Base-by-base conservation (phyloP, 2,113 vertebrate species). In the Lates calcarifer region DNA sequence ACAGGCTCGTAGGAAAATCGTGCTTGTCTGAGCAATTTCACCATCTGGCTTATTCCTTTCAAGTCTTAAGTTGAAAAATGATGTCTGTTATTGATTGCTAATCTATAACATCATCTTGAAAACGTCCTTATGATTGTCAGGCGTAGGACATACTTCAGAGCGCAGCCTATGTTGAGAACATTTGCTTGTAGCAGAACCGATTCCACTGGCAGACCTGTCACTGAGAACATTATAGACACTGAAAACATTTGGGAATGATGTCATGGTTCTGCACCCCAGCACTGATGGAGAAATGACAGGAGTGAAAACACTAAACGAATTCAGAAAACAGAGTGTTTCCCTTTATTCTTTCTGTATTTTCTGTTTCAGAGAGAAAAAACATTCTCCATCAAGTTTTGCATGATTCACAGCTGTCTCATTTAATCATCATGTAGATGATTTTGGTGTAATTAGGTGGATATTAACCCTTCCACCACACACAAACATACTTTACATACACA, bases 51-150 rank as follows among this genome's bases (percentile, higher is more conserved):
- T 74, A 51, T 82, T 82, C 56, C 83, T 91, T 90, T 91, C 83
- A 87, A 87, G 87, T 85, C 41, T 18, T 18, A 53, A 88, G 51
- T 60, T 85, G 73, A 90, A 86, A 86, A 81, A 84, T 67, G 35
- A 57, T 33, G 85, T 76, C 77, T 80, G 82, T 85, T 86, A 90
- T 84, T 90, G 87, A 89, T 90, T 82, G 80, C 72, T 89, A 81
- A 91, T 91, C 84, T 74, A 60, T 69, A 85, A 75, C 74, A 78
- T 89, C 69, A 78, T 87, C 79, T 71, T 69, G 75, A 82, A 81
- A 91, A 84, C 63, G 77, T 79, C 64, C 45, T 77, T 10, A 5
- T 56, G 76, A 73, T 82, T 78, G 76, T 64, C 81, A 77, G 24
- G 56, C 77, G 8, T 11, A 79, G 43, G 78, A 84, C 66, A 35